Evolutionary conservation across 2,113 vertebrate species (phyloP).

Genomic region (Cyprinodon tularosa): DNA sequence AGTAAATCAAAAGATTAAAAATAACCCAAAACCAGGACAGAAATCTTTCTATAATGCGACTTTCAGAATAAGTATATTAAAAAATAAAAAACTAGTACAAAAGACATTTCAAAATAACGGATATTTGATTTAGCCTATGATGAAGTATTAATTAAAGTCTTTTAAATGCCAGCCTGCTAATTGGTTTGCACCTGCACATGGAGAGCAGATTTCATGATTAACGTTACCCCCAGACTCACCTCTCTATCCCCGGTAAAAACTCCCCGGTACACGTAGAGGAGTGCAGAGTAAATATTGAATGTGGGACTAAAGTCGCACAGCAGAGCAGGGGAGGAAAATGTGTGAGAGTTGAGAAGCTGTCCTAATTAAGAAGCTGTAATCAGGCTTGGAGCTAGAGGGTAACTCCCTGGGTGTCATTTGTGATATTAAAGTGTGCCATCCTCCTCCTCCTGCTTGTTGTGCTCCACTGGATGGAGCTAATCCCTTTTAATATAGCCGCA

Average conservation of each 20-base stretch:
- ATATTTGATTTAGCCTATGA: slow-evolving; percentile 90
- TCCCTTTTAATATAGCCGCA: slow-evolving; percentile 99
- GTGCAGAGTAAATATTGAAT: slow-evolving; percentile 99
- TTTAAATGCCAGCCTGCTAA: slow-evolving; percentile 98
- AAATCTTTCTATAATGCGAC: slow-evolving; percentile 46
- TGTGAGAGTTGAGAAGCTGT: slow-evolving; percentile 83
- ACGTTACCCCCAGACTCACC: slow-evolving; percentile 79
- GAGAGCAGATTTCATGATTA: slow-evolving; percentile 86
- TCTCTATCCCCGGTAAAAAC: slow-evolving; percentile 88
- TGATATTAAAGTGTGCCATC: slow-evolving; percentile 98
- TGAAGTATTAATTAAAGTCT: slow-evolving; percentile 97
- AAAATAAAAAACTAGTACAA: slow-evolving; percentile 78
- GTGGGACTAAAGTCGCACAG: slow-evolving; percentile 94
- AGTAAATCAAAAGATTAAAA: too few species aligned
- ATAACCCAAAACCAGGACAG: too few species aligned
- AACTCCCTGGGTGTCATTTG: slow-evolving; percentile 97
- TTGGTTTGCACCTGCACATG: slow-evolving; percentile 97
- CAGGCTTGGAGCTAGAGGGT: slow-evolving; percentile 92
- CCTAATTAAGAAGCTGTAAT: slow-evolving; percentile 99
- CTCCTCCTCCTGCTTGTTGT: slow-evolving; percentile 92
- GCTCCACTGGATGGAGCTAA: slow-evolving; percentile 93
- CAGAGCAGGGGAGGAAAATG: slow-evolving; percentile 71
- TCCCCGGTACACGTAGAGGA: slow-evolving; percentile 90
- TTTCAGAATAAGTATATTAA: slow-evolving; percentile 72
- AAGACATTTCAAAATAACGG: slow-evolving; percentile 91